Evolutionary conservation across 2,888 invertebrate species (phyloP), one percentile per base, ranked within the genome.

Genomic region (Acholoe squamosa): DNA sequence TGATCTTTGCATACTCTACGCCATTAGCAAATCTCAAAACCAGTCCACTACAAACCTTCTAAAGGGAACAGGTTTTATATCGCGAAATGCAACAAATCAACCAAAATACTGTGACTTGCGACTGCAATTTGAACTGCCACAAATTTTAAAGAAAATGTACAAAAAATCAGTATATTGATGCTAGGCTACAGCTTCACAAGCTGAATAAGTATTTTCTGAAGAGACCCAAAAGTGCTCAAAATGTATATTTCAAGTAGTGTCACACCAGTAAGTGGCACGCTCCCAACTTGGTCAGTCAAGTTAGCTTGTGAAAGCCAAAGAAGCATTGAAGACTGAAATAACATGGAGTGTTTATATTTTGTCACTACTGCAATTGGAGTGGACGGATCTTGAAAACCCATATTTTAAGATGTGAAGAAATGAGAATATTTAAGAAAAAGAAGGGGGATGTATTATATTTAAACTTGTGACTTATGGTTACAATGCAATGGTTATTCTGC

Each of bases 271-370:
- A 0, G 56, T 54, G 52, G 25, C 31, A 31, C 28, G 86, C 12
- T 54, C 52, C 56, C 16, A 3, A 28, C 86, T 86, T 86, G 52
- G 86, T 86, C 86, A 31, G 22, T 86, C 86, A 86, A 86, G 52
- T 86, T 31, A 86, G 86, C 56, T 54, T 86, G 56, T 10, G 86
- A 56, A 86, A 54, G 86, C 86, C 86, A 86, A 86, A 86, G 86
- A 86, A 86, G 56, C 52, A 86, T 52, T 86, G 56, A 31, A 54
- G 86, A 86, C 86, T 86, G 43, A 86, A 52, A 51, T 22, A 51
- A 84, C n/a, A 51, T 86, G 86, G 54, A 86, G 52, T 86, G 86
- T 86, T 51, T 86, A 86, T 86, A 86, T 86, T 86, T 86, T 86
- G 28, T 86, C 56, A 56, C 28, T 86, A 43, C 22, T 43, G 25